Evolutionary conservation across 2,113 vertebrate species (phyloP).

Genomic region (Casuarius casuarius): DNA sequence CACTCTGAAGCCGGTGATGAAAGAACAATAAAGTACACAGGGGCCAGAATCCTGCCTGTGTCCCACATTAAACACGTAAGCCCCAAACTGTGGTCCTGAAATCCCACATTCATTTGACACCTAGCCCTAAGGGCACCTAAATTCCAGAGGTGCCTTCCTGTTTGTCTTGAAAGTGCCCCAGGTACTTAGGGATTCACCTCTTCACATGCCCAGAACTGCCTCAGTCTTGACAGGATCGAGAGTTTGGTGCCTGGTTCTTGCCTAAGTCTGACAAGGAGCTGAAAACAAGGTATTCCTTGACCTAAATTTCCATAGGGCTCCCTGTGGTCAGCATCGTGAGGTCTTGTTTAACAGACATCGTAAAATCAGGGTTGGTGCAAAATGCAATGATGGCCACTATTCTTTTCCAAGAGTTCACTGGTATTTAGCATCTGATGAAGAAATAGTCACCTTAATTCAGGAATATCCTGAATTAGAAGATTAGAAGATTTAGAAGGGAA

Average conservation of each 20-base stretch:
- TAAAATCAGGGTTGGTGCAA: background rate
- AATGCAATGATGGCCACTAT: background rate
- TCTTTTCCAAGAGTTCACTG: background rate
- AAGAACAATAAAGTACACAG: background rate
- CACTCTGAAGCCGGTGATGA: background rate
- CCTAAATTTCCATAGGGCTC: background rate
- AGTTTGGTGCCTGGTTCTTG: background rate
- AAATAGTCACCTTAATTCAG: background rate
- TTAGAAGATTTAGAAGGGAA: background rate
- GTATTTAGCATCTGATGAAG: background rate
- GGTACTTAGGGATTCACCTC: constrained; percentile 23
- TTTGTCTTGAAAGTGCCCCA: constrained; percentile 30
- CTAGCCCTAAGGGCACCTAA: constrained; percentile 43
- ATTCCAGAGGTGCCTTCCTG: constrained; percentile 49
- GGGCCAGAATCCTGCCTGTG: background rate
- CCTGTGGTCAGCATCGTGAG: background rate
- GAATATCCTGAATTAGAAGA: too few species aligned
- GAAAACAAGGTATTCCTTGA: constrained; percentile 1
- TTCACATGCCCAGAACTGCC: constrained; percentile 8
- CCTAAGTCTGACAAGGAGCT: background rate
- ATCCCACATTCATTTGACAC: constrained; percentile 53
- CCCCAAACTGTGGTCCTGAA: constrained; percentile 24
- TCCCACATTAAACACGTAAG: background rate
- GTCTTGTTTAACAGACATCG: background rate
- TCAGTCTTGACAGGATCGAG: background rate